A percentile compares a stretch with the other conserved stretches of the same genome.
Conservation (phyloP, 1,140 invertebrate genomes). For the Plectrocnemia conspersa region DNA sequence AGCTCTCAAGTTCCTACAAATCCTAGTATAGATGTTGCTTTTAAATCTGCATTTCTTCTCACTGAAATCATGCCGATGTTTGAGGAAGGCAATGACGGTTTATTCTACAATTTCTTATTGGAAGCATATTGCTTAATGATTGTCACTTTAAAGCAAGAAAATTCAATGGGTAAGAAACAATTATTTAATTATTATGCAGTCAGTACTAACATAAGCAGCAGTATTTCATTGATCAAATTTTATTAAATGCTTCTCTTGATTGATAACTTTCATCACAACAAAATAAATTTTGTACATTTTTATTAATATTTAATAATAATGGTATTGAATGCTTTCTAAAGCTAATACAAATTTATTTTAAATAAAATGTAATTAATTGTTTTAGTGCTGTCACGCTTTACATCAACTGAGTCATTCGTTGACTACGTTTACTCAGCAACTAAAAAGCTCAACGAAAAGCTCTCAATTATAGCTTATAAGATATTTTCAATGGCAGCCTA, state of each 20-base stretch:
- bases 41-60: slow-evolving; percentile 18
- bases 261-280: background rate
- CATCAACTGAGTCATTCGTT: slow-evolving; percentile 20
- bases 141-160: slow-evolving; percentile 22
- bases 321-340: too few relatives aligned
- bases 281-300: background rate
- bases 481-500: slow-evolving; percentile 20
- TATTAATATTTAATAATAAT: slow-evolving; percentile 2
- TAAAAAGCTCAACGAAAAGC: slow-evolving; percentile 4
- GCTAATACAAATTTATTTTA: too few relatives aligned
- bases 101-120: slow-evolving; percentile 15
- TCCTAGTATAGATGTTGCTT: slow-evolving; percentile 4
- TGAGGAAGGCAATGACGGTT: slow-evolving; percentile 5
- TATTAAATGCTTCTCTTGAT: background rate
- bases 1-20: slow-evolving; percentile 14
- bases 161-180: slow-evolving; percentile 26
- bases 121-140: slow-evolving; percentile 23
- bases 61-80: slow-evolving; percentile 7
- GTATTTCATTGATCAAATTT: background rate
- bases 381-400: slow-evolving; percentile 31
- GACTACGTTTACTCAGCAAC: slow-evolving; percentile 22
- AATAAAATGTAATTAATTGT: too few relatives aligned
- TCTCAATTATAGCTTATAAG: slow-evolving; percentile 26
- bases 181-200: background rate
- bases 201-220: background rate